Evolutionary conservation across 2,113 vertebrate species (phyloP).

Genomic region (Oryzias curvinotus): DNA sequence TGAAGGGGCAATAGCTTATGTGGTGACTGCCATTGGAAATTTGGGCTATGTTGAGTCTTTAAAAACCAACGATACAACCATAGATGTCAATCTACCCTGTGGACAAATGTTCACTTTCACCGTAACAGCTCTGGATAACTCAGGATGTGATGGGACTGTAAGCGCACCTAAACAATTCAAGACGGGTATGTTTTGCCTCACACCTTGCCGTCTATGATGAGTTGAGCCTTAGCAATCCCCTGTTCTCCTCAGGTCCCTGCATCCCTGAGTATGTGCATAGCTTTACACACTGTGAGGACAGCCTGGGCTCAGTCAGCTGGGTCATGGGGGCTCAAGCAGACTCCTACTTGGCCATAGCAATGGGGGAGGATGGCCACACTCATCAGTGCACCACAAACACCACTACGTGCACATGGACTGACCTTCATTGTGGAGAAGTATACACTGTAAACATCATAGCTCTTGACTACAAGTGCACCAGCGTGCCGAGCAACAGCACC

Average conservation of each 20-base stretch:
- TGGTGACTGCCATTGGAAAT: slow-evolving; percentile 56
- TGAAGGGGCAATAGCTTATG: slow-evolving; percentile 63
- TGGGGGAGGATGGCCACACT: slow-evolving; percentile 48
- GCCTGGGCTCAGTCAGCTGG: slow-evolving; percentile 69
- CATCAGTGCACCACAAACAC: slow-evolving; percentile 57
- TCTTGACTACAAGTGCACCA: slow-evolving; percentile 61
- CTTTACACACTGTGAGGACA: slow-evolving; percentile 65
- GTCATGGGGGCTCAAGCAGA: slow-evolving; percentile 60
- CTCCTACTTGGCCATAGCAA: slow-evolving; percentile 69
- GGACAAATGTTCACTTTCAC: slow-evolving; percentile 75
- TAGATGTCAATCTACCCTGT: slow-evolving; percentile 65
- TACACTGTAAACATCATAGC: slow-evolving; percentile 67
- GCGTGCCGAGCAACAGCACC: slow-evolving; percentile 67
- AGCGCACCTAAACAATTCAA: slow-evolving; percentile 55
- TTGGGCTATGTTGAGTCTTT: slow-evolving; percentile 59
- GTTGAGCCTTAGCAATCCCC: not conserved
- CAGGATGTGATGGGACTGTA: slow-evolving; percentile 54
- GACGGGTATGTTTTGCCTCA: slow-evolving; percentile 53
- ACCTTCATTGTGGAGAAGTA: slow-evolving; percentile 73
- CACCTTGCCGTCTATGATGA: not conserved
- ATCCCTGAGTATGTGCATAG: slow-evolving; percentile 53
- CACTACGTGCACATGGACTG: slow-evolving; percentile 65
- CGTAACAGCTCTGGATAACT: slow-evolving; percentile 53
- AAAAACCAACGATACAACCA: slow-evolving; percentile 42
- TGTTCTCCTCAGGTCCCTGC: slow-evolving; percentile 67